Evolutionary conservation across 2,113 vertebrate genomes (phyloP).

Genomic region (Anser brachyrhynchus): DNA sequence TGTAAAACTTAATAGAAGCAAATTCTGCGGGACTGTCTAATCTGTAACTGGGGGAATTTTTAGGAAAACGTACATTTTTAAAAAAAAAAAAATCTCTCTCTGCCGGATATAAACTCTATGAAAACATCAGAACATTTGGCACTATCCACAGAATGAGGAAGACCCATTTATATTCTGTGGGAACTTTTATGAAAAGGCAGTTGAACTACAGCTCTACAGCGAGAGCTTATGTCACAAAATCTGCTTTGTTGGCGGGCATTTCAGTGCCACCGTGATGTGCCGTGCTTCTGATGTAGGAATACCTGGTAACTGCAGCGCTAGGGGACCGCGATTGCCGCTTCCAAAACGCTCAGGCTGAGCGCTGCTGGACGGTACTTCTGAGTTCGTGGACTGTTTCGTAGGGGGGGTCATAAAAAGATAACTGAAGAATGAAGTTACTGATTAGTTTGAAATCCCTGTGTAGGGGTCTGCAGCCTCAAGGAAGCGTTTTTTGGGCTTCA

Average conservation of each 20-base stretch:
- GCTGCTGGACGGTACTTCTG: background rate
- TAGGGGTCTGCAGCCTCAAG: background rate
- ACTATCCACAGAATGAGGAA: background rate
- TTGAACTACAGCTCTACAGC: background rate
- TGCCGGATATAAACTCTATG: background rate
- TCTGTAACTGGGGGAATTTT: no score
- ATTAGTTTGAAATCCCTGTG: background rate
- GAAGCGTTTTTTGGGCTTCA: background rate
- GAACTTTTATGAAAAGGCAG: background rate
- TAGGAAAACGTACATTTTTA: background rate
- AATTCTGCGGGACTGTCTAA: no score
- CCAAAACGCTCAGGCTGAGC: background rate
- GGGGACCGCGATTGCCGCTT: background rate
- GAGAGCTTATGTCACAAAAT: background rate
- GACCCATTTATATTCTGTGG: background rate
- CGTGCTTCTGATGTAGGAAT: background rate
- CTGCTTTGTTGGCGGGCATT: background rate
- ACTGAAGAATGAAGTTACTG: background rate
- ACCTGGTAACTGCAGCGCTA: background rate
- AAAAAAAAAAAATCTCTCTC: background rate
- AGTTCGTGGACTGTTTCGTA: background rate
- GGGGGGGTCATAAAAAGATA: background rate
- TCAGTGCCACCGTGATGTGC: background rate
- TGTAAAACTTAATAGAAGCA: no score
- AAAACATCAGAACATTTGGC: background rate